Evolutionary conservation across 2,888 invertebrate genomes (phyloP).

Genomic region (Callosobruchus maculatus): DNA sequence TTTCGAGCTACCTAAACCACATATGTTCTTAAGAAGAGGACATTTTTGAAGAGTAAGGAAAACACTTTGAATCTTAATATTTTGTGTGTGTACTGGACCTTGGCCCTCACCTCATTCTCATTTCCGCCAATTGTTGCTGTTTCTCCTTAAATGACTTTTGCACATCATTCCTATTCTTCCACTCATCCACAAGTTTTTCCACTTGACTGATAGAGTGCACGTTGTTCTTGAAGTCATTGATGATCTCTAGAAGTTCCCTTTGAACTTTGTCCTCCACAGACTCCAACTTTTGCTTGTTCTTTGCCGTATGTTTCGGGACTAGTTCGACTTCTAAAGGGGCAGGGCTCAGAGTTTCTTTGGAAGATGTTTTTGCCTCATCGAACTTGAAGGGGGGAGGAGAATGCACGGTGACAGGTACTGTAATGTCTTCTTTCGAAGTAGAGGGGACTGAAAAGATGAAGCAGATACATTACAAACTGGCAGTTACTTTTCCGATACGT

Average conservation of each 20-base stretch:
- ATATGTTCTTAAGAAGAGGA: too few relatives aligned
- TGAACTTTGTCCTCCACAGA: constrained; percentile 57
- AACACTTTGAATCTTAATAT: too few relatives aligned
- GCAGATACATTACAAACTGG: not conserved
- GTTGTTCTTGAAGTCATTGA: constrained; percentile 86
- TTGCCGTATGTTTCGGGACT: constrained; percentile 6
- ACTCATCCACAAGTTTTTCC: constrained; percentile 79
- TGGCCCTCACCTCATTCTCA: constrained; percentile 54
- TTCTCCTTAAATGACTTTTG: constrained; percentile 83
- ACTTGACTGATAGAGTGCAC: constrained; percentile 82
- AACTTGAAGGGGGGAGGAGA: not conserved
- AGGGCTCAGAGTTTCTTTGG: constrained; percentile 2
- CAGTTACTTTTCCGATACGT: too few relatives aligned
- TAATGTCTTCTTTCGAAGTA: not conserved
- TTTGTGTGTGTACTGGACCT: too few relatives aligned
- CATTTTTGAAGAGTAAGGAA: too few relatives aligned
- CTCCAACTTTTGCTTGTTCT: constrained; percentile 35
- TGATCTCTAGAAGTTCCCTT: constrained; percentile 80
- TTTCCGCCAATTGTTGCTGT: constrained; percentile 74
- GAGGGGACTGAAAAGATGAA: not conserved
- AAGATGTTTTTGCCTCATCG: constrained; percentile 3
- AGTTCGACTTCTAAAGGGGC: constrained; percentile 4
- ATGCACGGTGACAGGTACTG: constrained; percentile 4
- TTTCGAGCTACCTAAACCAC: not conserved
- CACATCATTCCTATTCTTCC: constrained; percentile 84